Evolutionary conservation across 2,113 vertebrate genomes (phyloP).

Genomic region (Bufo gargarizans): DNA sequence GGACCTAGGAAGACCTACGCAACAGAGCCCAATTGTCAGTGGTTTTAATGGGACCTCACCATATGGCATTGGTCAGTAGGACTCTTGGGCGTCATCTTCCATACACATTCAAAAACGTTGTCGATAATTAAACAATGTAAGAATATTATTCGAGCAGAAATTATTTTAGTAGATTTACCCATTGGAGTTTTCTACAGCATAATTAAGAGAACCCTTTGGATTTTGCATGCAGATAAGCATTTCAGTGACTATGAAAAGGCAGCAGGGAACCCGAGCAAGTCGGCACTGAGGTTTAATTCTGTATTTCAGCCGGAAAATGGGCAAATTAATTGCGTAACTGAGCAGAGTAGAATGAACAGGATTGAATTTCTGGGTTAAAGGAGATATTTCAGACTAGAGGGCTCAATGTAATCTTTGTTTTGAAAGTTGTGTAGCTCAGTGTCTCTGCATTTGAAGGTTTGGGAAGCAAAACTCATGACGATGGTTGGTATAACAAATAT

Average conservation of each 20-base stretch:
- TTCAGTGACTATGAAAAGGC: constrained; percentile 23
- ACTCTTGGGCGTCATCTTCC: not conserved
- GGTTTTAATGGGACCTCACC: not conserved
- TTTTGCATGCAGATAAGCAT: not conserved
- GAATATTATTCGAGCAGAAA: not conserved
- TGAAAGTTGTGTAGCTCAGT: not conserved
- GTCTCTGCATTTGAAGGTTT: not conserved
- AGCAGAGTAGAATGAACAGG: not conserved
- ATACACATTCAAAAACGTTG: not conserved
- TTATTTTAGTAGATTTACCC: not conserved
- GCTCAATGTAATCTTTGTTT: not conserved
- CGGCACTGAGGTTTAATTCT: constrained; percentile 32
- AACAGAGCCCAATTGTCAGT: not conserved
- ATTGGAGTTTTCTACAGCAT: not conserved
- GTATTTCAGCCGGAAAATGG: constrained; percentile 43
- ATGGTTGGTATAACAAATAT: not conserved
- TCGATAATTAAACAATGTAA: not conserved
- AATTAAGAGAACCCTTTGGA: not conserved
- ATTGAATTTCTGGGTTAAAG: constrained; percentile 13
- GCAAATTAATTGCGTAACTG: constrained; percentile 49
- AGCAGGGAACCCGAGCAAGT: not conserved
- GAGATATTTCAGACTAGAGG: constrained; percentile 30
- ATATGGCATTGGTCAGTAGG: not conserved
- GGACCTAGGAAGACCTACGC: not conserved
- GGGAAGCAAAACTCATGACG: not conserved